Conservation (phyloP, 2,113 vertebrate genomes). For the Lipophrys pholis region DNA sequence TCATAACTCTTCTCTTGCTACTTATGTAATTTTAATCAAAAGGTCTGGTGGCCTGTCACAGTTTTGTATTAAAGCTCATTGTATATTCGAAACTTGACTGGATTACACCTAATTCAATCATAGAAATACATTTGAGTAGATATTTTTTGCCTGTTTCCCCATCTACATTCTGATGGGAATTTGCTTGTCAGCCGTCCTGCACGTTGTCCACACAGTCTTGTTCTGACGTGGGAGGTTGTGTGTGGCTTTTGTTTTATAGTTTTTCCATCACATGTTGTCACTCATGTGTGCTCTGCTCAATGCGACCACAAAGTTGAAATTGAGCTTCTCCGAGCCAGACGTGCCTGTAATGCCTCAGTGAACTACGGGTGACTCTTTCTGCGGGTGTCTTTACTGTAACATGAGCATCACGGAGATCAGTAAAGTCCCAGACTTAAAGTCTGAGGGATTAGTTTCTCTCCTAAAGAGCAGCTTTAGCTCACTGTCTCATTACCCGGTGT, state of each 20-base stretch:
- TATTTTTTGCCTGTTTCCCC: not conserved
- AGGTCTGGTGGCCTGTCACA: too few species aligned
- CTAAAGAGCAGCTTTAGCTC: constrained; percentile 13
- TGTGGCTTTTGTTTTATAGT: not conserved
- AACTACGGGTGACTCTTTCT: constrained; percentile 14
- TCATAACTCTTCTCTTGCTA: too few species aligned
- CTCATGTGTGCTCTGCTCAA: constrained; percentile 1
- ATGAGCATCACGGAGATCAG: not conserved
- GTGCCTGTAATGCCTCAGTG: constrained; percentile 19
- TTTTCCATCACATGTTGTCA: constrained; percentile 21
- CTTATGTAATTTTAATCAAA: too few species aligned
- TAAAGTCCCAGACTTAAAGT: not conserved
- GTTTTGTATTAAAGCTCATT: too few species aligned
- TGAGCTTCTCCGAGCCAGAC: not conserved
- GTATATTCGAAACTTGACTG: too few species aligned
- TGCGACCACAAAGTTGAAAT: not conserved
- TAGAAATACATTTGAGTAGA: not conserved
- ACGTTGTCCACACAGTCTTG: constrained; percentile 8
- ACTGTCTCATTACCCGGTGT: constrained; percentile 6
- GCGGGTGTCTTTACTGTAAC: constrained; percentile 3
- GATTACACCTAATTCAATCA: too few species aligned
- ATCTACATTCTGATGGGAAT: constrained; percentile 8
- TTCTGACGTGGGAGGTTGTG: constrained; percentile 8
- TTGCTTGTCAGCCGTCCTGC: not conserved
- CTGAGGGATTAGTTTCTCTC: not conserved